These are phyloP conservation scores for Agonopterix heracliana DNA, from an alignment of 2,888 invertebrate genomes.

Conservation along the genomic window DNA sequence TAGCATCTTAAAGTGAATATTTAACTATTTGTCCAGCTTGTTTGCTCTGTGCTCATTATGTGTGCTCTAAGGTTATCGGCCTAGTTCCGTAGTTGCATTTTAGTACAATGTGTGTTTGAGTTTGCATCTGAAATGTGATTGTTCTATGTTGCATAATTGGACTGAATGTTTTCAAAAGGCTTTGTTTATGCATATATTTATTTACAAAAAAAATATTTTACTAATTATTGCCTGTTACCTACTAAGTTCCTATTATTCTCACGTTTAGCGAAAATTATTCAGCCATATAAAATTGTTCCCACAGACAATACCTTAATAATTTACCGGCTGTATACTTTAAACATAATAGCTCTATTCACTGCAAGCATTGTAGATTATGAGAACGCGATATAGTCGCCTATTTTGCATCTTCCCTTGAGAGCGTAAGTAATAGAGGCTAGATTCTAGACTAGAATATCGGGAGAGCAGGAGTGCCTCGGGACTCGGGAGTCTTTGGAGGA, in stretches of 20 bases:
- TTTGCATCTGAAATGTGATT: constrained; percentile 15
- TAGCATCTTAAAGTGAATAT: neutral
- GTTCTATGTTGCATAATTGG: constrained; percentile 4
- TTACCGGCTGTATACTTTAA: constrained; percentile 10
- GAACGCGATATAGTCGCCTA: constrained; percentile 22
- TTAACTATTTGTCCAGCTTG: constrained; percentile 27
- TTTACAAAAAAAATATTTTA: no score
- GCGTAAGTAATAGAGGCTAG: neutral
- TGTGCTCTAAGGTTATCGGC: constrained; percentile 59
- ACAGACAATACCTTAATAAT: neutral
- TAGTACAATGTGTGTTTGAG: constrained; percentile 20
- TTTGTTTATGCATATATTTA: no score
- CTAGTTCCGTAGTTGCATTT: constrained; percentile 43
- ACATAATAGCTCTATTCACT: constrained; percentile 30
- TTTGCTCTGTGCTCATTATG: constrained; percentile 40
- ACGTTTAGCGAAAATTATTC: no score
- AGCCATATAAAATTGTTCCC: no score
- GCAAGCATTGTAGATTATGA: constrained; percentile 24
- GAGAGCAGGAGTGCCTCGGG: constrained; percentile 13
- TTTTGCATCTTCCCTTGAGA: constrained; percentile 17
- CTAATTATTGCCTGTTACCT: no score
- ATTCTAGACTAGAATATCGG: constrained; percentile 3
- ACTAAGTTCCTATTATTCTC: no score
- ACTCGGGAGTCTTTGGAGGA: constrained; percentile 53
- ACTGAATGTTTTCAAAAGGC: neutral